Percentiles rank a stretch among this genome's conserved stretches.
Evolutionary conservation across 2,888 invertebrate species (phyloP).

Genomic region (Seira sanloemensis): DNA sequence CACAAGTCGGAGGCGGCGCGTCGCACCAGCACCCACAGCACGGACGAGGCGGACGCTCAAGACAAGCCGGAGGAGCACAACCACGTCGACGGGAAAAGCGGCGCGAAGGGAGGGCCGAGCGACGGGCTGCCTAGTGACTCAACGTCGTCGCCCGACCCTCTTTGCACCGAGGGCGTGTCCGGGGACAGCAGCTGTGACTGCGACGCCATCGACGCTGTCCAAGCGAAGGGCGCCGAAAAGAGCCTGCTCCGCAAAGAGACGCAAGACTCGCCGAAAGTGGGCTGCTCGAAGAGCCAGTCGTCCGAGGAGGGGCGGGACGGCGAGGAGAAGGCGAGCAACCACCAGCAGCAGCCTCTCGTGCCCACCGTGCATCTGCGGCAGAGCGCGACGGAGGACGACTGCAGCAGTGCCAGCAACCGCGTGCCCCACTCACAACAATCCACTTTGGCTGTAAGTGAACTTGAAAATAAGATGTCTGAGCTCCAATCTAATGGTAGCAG

Average conservation of each 20-base stretch:
- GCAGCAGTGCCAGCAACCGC: constrained; percentile 54
- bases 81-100: constrained; percentile 29
- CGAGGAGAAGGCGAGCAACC: constrained; percentile 44
- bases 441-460: constrained; percentile 70
- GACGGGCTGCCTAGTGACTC: too few species aligned
- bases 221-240: constrained; percentile 32
- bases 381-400: constrained; percentile 48
- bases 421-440: constrained; percentile 67
- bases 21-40: too few species aligned
- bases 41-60: constrained; percentile 47
- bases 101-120: too few species aligned
- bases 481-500: constrained; percentile 70
- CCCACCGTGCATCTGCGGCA: constrained; percentile 67
- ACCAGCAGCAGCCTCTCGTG: constrained; percentile 64
- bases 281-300: constrained; percentile 44
- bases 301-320: constrained; percentile 35
- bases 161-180: too few species aligned
- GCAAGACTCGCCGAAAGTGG: constrained; percentile 56
- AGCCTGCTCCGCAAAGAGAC: constrained; percentile 39
- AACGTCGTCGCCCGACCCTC: too few species aligned
- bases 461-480: constrained; percentile 70
- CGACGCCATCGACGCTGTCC: constrained; percentile 40
- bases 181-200: constrained; percentile 10
- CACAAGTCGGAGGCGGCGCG: constrained; percentile 9
- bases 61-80: constrained; percentile 29